Evolutionary conservation across 2,888 invertebrate genomes (phyloP).

Genomic region (Orthosia cruda): DNA sequence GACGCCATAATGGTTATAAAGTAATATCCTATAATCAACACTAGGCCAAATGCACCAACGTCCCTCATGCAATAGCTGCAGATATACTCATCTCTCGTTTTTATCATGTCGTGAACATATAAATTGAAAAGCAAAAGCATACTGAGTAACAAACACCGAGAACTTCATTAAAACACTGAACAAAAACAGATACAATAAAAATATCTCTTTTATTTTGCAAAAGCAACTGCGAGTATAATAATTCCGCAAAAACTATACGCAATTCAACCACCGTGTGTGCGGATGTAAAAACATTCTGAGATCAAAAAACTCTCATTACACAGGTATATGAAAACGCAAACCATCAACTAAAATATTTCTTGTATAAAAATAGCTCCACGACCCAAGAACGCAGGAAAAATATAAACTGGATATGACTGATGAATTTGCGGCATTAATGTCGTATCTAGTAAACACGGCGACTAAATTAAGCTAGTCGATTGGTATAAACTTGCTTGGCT

Average conservation of each 20-base stretch:
- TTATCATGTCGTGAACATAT: not conserved
- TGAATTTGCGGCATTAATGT: conserved; percentile 9
- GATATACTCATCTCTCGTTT: conserved; percentile 15
- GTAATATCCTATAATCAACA: not conserved
- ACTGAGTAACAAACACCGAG: conserved; percentile 1
- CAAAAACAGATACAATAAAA: conserved; percentile 30
- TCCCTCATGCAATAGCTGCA: not conserved
- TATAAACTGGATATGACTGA: conserved; percentile 35
- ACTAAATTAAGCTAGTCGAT: conserved; percentile 32
- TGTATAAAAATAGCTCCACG: conserved; percentile 53
- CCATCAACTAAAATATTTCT: conserved; percentile 73
- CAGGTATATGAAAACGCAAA: conserved; percentile 63
- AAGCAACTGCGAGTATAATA: conserved; percentile 20
- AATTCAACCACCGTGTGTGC: conserved; percentile 44
- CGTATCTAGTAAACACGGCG: conserved; percentile 25
- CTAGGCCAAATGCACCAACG: not conserved
- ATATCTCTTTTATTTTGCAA: conserved; percentile 26
- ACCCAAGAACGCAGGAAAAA: conserved; percentile 58
- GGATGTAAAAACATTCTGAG: conserved; percentile 63
- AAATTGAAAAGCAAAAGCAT: conserved; percentile 30
- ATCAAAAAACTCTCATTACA: conserved; percentile 76
- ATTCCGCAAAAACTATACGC: conserved; percentile 42
- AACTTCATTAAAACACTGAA: conserved; percentile 19
- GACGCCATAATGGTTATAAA: not conserved
- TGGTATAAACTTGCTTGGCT: not conserved